phyloP scores from a whole-genome alignment of 2,113 vertebrate genomes.

The Holacanthus passer region DNA sequence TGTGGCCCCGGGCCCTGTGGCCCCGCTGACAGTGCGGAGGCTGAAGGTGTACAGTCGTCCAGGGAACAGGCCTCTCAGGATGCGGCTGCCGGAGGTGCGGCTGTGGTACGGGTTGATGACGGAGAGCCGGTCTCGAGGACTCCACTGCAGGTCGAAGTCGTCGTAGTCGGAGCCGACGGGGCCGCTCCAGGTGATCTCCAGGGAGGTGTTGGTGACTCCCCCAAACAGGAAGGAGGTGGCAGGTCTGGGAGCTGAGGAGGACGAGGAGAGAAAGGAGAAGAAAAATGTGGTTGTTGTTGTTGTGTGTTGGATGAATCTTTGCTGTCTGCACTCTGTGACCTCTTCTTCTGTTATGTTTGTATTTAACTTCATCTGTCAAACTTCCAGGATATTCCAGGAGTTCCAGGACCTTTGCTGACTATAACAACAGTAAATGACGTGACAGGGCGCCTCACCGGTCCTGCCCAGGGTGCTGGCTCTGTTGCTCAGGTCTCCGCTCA shows the following conservation, averaged over 20 bases:
- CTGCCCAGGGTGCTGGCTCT: constrained; percentile 82
- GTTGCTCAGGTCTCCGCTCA: constrained; percentile 91
- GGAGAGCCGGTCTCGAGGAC: constrained; percentile 88
- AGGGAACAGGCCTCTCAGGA: constrained; percentile 90
- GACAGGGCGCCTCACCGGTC: constrained; percentile 85
- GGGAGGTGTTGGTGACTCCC: constrained; percentile 92
- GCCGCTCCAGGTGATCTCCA: constrained; percentile 91
- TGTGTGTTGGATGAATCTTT: too few species aligned
- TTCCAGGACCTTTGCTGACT: not conserved
- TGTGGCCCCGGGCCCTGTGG: constrained; percentile 50
- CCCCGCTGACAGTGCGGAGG: constrained; percentile 89
- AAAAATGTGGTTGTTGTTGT: too few species aligned
- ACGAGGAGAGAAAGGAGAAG: too few species aligned
- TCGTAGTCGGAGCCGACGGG: constrained; percentile 91
- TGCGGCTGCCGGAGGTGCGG: constrained; percentile 80
- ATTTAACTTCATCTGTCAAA: too few species aligned
- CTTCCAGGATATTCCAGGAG: not conserved
- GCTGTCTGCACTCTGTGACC: too few species aligned
- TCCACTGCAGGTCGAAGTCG: constrained; percentile 94
- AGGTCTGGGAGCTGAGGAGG: constrained; percentile 87
- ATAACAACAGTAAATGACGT: not conserved
- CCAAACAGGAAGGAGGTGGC: constrained; percentile 89
- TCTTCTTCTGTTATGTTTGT: too few species aligned
- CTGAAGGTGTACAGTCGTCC: constrained; percentile 92
- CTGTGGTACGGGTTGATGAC: constrained; percentile 92